phyloP scores from a whole-genome alignment of 2,888 invertebrate genomes.

The Caenorhabditis auriculariae region DNA sequence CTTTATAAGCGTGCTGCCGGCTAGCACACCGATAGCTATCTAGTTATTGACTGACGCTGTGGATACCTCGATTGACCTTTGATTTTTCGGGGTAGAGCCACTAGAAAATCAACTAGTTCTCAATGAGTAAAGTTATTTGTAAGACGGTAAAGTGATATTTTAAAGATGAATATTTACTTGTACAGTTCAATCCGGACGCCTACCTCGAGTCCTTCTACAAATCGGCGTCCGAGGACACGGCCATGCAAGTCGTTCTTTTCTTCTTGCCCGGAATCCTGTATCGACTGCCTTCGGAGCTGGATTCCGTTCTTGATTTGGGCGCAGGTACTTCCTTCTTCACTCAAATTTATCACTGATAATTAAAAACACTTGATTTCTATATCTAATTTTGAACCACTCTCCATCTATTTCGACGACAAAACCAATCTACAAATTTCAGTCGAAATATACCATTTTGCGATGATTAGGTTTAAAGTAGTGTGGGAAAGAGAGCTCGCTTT shows the following conservation, averaged over 20 bases:
- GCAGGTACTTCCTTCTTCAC: constrained; percentile 50
- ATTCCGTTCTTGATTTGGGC: constrained; percentile 55
- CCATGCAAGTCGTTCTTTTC: constrained; percentile 62
- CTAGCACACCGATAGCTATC: no score
- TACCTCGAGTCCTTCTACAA: constrained; percentile 60
- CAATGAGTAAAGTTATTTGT: no score
- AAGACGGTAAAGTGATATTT: no score
- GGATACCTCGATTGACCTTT: no score
- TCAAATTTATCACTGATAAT: background rate
- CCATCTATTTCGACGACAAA: background rate
- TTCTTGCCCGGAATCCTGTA: constrained; percentile 62
- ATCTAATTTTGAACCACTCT: background rate
- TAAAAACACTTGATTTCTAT: background rate
- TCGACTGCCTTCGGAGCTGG: constrained; percentile 54
- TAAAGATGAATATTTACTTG: background rate
- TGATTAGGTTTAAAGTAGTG: no score
- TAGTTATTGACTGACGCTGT: no score
- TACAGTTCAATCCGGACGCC: constrained; percentile 56
- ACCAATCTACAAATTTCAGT: no score
- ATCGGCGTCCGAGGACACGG: constrained; percentile 56
- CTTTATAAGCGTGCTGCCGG: no score
- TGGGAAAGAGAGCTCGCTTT: no score
- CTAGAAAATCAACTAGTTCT: no score
- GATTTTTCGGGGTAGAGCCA: no score
- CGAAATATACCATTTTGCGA: no score